Conservation (phyloP, 2,888 invertebrate species). For the Podotricha telesiphe region DNA sequence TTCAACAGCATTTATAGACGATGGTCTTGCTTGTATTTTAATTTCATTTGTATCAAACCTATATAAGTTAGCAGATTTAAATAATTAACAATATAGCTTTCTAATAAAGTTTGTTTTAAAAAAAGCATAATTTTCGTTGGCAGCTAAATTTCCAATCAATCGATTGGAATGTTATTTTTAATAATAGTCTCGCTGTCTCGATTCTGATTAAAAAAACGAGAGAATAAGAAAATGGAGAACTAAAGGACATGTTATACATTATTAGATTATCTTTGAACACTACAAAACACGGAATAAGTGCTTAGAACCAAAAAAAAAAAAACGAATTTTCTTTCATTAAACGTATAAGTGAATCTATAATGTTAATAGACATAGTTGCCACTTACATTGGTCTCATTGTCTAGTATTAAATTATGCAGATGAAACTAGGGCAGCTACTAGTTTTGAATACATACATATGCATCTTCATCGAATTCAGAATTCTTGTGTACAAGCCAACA, state of each 20-base stretch:
- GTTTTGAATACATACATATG: conserved; percentile 29
- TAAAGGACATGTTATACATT: too few species aligned
- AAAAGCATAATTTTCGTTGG: too few species aligned
- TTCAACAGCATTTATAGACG: too few species aligned
- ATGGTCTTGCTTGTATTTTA: too few species aligned
- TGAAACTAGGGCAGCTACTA: conserved; percentile 18
- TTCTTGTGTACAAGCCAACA: conserved; percentile 34
- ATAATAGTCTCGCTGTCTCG: neutral
- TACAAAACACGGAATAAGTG: too few species aligned
- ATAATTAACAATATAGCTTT: too few species aligned
- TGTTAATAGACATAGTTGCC: conserved; percentile 2
- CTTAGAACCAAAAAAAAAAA: neutral
- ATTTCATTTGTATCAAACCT: too few species aligned
- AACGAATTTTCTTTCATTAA: neutral
- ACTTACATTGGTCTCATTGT: conserved; percentile 8
- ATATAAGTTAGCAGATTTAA: too few species aligned
- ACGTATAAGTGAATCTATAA: neutral
- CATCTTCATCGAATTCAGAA: conserved; percentile 28
- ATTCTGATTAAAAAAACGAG: neutral
- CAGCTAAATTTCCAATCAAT: neutral
- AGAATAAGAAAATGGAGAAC: too few species aligned
- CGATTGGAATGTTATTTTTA: neutral
- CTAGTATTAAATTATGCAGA: conserved; percentile 22
- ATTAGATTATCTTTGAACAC: too few species aligned
- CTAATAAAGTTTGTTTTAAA: too few species aligned